These are phyloP conservation scores for Melospiza melodia DNA, from an alignment of 2,113 vertebrate genomes.

Conservation along the genomic window DNA sequence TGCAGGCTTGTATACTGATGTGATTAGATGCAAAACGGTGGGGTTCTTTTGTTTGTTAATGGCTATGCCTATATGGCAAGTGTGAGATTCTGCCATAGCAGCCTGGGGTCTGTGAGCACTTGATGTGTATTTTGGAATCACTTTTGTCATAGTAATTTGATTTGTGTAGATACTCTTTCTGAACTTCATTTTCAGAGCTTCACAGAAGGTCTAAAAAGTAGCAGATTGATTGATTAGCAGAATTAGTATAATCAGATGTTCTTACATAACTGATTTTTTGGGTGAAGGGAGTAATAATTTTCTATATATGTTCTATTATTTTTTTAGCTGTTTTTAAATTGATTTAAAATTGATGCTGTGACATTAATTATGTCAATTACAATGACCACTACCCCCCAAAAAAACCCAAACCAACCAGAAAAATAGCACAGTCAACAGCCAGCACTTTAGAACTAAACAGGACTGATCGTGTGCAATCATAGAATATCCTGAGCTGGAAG, in stretches of 20 bases:
- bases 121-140: neutral
- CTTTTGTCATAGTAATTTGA: neutral
- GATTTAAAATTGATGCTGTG: neutral
- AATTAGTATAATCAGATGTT: neutral
- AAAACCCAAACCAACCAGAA: neutral
- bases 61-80: neutral
- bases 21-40: neutral
- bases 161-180: neutral
- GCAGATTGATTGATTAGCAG: neutral
- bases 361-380: neutral
- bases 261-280: neutral
- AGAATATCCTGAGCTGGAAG: neutral
- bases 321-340: neutral
- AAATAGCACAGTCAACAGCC: neutral
- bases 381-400: neutral
- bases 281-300: neutral
- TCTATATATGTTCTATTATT: neutral
- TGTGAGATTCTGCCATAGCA: neutral
- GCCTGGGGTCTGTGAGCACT: neutral
- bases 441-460: neutral
- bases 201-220: neutral
- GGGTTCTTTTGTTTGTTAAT: neutral
- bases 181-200: neutral
- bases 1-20: neutral
- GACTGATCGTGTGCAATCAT: neutral